These are phyloP conservation scores for Masticophis lateralis DNA, from an alignment of 2,797 vertebrate genomes.

Conservation along the genomic window DNA sequence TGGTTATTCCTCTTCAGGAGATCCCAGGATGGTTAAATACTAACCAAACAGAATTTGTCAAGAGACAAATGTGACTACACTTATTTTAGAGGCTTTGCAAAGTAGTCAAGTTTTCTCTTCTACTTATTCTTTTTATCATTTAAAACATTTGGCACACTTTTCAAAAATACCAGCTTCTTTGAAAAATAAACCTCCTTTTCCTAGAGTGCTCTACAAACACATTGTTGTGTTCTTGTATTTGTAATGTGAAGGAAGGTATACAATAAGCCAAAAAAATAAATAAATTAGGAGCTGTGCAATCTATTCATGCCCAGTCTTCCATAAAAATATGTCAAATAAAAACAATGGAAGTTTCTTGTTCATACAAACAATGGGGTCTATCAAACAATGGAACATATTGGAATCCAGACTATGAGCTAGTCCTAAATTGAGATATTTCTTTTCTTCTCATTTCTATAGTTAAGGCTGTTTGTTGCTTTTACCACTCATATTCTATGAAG, in stretches of 20 bases:
- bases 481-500: neutral
- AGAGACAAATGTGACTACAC: neutral
- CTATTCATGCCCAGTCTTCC: neutral
- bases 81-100: neutral
- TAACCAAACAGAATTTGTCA: neutral
- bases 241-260: neutral
- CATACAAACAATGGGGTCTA: neutral
- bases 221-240: neutral
- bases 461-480: neutral
- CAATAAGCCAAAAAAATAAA: neutral
- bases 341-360: neutral
- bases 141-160: neutral
- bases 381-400: neutral
- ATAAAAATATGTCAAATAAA: neutral
- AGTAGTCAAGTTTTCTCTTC: neutral
- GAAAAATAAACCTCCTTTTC: neutral
- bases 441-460: neutral
- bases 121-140: neutral
- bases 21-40: neutral
- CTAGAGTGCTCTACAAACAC: neutral
- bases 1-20: neutral
- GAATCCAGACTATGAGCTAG: neutral
- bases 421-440: neutral
- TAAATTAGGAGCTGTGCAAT: neutral
- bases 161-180: neutral